Conservation (phyloP, 2,888 invertebrate species). For the Drosophila eohydei region DNA sequence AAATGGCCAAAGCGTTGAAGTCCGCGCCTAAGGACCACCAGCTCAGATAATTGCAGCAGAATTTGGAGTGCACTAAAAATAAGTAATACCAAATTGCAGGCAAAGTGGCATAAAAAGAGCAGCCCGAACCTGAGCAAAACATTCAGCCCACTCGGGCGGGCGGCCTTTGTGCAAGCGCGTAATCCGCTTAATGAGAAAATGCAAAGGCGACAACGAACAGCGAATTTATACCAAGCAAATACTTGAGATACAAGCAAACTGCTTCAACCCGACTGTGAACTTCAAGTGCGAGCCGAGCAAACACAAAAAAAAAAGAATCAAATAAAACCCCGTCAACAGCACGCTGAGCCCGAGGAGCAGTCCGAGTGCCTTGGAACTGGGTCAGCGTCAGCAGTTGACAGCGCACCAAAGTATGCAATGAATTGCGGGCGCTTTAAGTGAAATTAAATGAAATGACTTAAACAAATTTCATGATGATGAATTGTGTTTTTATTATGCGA, state of each 20-base stretch:
- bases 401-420: conserved; percentile 70
- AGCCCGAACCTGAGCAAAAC: conserved; percentile 22
- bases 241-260: conserved; percentile 56
- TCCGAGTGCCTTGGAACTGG: conserved; percentile 48
- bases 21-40: conserved; percentile 70
- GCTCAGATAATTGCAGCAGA: conserved; percentile 68
- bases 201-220: conserved; percentile 67
- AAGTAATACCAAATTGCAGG: conserved; percentile 63
- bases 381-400: conserved; percentile 55
- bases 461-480: conserved; percentile 53
- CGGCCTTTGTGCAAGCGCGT: conserved; percentile 44
- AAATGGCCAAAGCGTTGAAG: conserved; percentile 68
- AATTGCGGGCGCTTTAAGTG: conserved; percentile 66
- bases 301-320: conserved; percentile 5
- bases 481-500: conserved; percentile 49
- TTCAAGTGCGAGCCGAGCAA: conserved; percentile 20
- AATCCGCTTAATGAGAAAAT: conserved; percentile 77
- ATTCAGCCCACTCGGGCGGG: conserved; percentile 26
- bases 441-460: conserved; percentile 65
- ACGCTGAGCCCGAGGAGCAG: conserved; percentile 21
- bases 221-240: conserved; percentile 69
- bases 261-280: conserved; percentile 22
- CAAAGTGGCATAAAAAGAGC: conserved; percentile 20
- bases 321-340: conserved; percentile 29
- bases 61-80: conserved; percentile 59